phyloP scores from a whole-genome alignment of 2,113 vertebrate genomes.

The Reinhardtius hippoglossoides region DNA sequence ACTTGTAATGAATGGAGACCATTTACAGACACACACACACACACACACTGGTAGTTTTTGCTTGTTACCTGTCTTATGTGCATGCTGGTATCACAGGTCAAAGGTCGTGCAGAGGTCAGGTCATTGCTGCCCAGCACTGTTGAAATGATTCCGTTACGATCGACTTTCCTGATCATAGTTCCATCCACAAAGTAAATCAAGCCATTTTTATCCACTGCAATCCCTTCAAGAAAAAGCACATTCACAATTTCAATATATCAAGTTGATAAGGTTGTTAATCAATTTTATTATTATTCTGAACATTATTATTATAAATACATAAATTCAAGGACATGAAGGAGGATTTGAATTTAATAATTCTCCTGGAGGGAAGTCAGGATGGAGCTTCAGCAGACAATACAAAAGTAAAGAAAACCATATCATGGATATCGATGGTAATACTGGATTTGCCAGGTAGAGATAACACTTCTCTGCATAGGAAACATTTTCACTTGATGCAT shows the following conservation, averaged over 20 bases:
- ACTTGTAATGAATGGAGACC: too few species aligned
- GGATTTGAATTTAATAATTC: background rate
- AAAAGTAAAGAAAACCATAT: too few species aligned
- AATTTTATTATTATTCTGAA: too few species aligned
- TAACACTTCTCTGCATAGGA: too few species aligned
- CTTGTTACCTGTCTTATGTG: constrained; percentile 94
- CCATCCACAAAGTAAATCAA: constrained; percentile 98
- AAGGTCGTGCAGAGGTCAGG: constrained; percentile 93
- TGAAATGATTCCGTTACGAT: constrained; percentile 98
- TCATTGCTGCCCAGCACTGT: constrained; percentile 97
- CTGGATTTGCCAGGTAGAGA: too few species aligned
- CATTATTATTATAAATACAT: constrained; percentile 10
- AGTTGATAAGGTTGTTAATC: too few species aligned
- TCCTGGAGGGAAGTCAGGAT: too few species aligned
- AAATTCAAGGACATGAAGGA: background rate
- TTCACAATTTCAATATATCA: background rate
- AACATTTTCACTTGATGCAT: too few species aligned
- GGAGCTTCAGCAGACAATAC: too few species aligned
- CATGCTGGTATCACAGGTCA: constrained; percentile 99
- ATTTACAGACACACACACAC: too few species aligned
- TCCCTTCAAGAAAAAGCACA: constrained; percentile 81
- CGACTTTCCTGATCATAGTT: constrained; percentile 98
- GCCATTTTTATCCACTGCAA: constrained; percentile 96
- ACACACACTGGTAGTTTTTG: background rate
- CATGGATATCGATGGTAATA: too few species aligned